phyloP scores from a whole-genome alignment of 2,888 invertebrate genomes.

The Agonopterix heracliana region DNA sequence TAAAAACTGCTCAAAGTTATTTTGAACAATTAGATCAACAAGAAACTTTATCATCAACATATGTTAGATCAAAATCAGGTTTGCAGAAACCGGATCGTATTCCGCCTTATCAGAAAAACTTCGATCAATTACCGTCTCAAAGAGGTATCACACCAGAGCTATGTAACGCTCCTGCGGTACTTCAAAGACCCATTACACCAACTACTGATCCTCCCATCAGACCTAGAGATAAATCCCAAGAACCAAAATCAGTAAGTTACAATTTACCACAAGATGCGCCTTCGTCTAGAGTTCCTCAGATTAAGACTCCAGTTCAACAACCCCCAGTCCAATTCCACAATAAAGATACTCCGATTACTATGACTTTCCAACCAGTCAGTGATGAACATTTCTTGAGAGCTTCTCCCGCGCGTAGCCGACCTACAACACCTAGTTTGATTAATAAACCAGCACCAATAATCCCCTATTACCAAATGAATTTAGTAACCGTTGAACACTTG shows the following conservation, averaged over 20 bases:
- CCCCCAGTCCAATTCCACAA: conserved; percentile 55
- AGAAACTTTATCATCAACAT: conserved; percentile 47
- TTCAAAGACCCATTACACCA: conserved; percentile 60
- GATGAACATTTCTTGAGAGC: conserved; percentile 72
- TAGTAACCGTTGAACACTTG: conserved; percentile 80
- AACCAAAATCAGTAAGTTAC: conserved; percentile 26
- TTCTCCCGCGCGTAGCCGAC: conserved; percentile 73
- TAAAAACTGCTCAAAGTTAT: conserved; percentile 56
- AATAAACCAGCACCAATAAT: conserved; percentile 85
- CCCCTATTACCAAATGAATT: conserved; percentile 86
- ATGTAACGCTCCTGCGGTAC: conserved; percentile 53
- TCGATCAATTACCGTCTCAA: conserved; percentile 76
- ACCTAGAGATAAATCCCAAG: conserved; percentile 47
- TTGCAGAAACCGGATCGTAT: conserved; percentile 79
- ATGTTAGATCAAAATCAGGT: conserved; percentile 64
- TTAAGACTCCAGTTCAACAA: conserved; percentile 30
- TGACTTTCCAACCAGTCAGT: conserved; percentile 80
- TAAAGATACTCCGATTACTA: conserved; percentile 71
- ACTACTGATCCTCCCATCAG: conserved; percentile 55
- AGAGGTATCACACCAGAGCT: conserved; percentile 76
- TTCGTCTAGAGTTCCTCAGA: conserved; percentile 27
- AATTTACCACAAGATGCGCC: conserved; percentile 18
- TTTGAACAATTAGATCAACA: conserved; percentile 61
- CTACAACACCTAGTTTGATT: conserved; percentile 82
- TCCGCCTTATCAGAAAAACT: conserved; percentile 80